A percentile compares a stretch with the other conserved stretches of the same genome.
Conservation (phyloP, 2,797 vertebrate species). For the Lateolabrax maculatus region DNA sequence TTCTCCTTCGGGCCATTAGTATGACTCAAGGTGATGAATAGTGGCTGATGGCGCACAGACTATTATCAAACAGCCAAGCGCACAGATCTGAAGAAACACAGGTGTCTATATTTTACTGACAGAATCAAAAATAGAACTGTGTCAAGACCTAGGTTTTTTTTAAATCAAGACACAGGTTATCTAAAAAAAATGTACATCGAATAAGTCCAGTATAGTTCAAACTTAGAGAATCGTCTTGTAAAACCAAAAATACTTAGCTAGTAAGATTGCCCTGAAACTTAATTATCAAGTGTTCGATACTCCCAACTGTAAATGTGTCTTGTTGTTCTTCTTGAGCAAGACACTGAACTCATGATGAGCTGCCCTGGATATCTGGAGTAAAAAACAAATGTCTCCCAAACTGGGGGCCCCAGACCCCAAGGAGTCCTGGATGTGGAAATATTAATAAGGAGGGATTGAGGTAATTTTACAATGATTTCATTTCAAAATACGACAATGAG, state of each 20-base stretch:
- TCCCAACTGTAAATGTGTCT: constrained; percentile 6
- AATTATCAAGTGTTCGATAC: not conserved
- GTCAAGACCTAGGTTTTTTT: not conserved
- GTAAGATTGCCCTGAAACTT: not conserved
- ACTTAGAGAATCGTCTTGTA: not conserved
- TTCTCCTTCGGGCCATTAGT: constrained; percentile 38
- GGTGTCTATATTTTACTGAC: constrained; percentile 26
- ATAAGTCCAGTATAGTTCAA: constrained; percentile 24
- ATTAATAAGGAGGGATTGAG: constrained; percentile 40
- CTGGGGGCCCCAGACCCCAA: constrained; percentile 23
- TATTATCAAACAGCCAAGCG: constrained; percentile 39
- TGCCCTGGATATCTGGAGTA: constrained; percentile 33
- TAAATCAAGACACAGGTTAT: not conserved
- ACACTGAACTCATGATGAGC: constrained; percentile 23
- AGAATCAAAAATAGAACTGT: not conserved
- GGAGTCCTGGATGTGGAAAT: constrained; percentile 23
- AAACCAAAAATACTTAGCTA: not conserved
- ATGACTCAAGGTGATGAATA: constrained; percentile 71
- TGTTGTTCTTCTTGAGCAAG: constrained; percentile 40
- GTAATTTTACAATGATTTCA: constrained; percentile 60
- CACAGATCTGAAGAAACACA: constrained; percentile 34
- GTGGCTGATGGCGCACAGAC: constrained; percentile 46
- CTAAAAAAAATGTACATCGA: not conserved
- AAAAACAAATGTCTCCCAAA: constrained; percentile 48
- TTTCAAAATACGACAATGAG: constrained; percentile 44